phyloP scores from a whole-genome alignment of 1,140 invertebrate genomes.

The Homarus americanus region DNA sequence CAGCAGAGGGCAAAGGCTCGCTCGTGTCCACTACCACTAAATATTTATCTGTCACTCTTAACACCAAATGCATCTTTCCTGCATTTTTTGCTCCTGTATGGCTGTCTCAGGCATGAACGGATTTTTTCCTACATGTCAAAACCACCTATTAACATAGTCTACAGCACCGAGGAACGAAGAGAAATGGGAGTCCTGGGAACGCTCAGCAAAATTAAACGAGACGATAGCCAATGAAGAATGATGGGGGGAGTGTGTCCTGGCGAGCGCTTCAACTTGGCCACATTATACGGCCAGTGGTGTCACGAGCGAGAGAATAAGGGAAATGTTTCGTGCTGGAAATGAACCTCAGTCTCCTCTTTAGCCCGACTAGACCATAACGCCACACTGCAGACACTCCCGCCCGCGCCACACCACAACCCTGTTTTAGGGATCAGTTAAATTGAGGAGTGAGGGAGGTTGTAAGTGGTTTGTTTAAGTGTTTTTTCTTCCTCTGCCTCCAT shows the following conservation, averaged over 20 bases:
- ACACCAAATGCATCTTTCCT: background rate
- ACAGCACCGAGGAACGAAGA: background rate
- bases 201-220: constrained; percentile 55
- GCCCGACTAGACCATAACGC: constrained; percentile 45
- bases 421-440: constrained; percentile 30
- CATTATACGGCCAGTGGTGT: constrained; percentile 67
- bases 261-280: constrained; percentile 55
- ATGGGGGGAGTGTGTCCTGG: constrained; percentile 35
- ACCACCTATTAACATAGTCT: background rate
- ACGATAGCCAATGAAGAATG: constrained; percentile 67
- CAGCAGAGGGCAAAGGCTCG: background rate
- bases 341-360: constrained; percentile 49
- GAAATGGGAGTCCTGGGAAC: background rate
- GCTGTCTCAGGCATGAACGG: background rate
- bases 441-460: background rate
- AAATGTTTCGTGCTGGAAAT: constrained; percentile 65
- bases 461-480: too few species aligned
- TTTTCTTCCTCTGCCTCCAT: too few species aligned
- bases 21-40: constrained; percentile 37
- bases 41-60: constrained; percentile 46
- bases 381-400: background rate
- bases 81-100: background rate
- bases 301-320: constrained; percentile 65
- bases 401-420: background rate
- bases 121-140: background rate